Evolutionary conservation across 2,113 vertebrate species (phyloP), one percentile per base, ranked within the genome.

Genomic region (Mustela lutreola): DNA sequence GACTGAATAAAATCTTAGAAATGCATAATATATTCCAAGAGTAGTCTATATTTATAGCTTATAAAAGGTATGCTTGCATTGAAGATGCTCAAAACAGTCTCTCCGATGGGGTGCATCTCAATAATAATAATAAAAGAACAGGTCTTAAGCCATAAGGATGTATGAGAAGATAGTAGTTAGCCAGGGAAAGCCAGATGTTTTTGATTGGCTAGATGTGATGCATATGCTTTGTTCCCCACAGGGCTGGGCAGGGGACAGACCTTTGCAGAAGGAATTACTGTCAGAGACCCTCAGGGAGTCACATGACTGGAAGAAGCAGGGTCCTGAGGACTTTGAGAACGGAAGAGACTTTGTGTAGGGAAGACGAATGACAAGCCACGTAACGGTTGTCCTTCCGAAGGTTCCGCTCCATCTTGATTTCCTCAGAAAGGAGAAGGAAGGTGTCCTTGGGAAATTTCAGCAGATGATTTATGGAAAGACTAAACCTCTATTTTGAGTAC

Each of bases 401-500:
- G 16, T 50, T 70, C 28, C 45, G 33, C 10, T 75, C 39, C 24
- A 45, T 19, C 89, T 93, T 91, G 67, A 94, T 91, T 70, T 94
- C 56, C 12, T 89, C 53, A 53, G 91, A 90, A n/a, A 83, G 71
- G 21, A 42, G 56, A 90, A 93, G 11, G 8, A 90, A 73, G 62
- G 2, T 63, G 62, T 67, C 62, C 33, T 85, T 79, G 73, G 91
- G 71, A 90, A 94, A 94, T 71, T 50, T 53, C 28, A 90, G 84
- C 93, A 85, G 58, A 56, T 76, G 65, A 31, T 81, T 36, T 94
- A 33, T 21, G 3, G n/a, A 67, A 89, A 85, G 75, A 73, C 24
- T 33, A 94, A 81, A 79, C 84, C 42, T 90, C 63, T 88, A 56
- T 89, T 94, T 94, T 91, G 21, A 84, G 79, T 83, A 21, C 11